Evolutionary conservation across 2,113 vertebrate species (phyloP), one percentile per base, ranked within the genome.

Genomic region (Pelmatolapia mariae): DNA sequence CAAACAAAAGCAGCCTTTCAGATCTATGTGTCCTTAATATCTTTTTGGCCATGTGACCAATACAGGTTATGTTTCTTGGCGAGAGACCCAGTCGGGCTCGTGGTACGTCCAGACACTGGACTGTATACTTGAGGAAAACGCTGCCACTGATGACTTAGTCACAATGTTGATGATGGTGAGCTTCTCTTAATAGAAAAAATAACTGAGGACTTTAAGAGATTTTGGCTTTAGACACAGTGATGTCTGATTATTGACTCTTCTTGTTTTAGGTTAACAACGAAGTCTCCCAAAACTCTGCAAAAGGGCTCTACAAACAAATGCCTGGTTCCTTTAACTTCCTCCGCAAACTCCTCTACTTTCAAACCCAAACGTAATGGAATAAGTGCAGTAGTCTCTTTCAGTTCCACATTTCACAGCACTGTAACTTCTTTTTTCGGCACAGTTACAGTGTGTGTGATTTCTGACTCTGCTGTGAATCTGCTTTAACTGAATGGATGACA

Each of bases 61-160:
- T 26, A 3, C 68, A 99, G 99, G 98, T 10, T 99, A 97, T 54
- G 98, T 99, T 15, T 99, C 98, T 18, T 99, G 98, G 98, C 97
- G 98, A 89, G 95, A 98, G 81, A 61, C 22, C 0, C 18, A 8
- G 0, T 92, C 88, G 0, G 99, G 99, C 63, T 98, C 98, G 0
- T 99, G 98, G 98, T 99, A 98, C 0, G 93, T 99, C 0, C 97
- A 99, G 73, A 97, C 71, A 0, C 90, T 99, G 85, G 98, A 98
- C 38, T 22, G 12, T 0, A 50, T 99, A n/a, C 91, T 99, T 53
- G 96, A 96, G 54, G 89, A 92, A 11, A 96, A 95, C 0, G 97
- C 97, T 31, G 29, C 0, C n/a, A 91, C 61, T 0, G 88, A 97
- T 87, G 98, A 99, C 85, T 94, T 99, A 81, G 96, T 89, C 63